Evolutionary conservation across 2,113 vertebrate genomes (phyloP), one percentile per base, ranked within the genome.

Genomic region (Microtus montanus): DNA sequence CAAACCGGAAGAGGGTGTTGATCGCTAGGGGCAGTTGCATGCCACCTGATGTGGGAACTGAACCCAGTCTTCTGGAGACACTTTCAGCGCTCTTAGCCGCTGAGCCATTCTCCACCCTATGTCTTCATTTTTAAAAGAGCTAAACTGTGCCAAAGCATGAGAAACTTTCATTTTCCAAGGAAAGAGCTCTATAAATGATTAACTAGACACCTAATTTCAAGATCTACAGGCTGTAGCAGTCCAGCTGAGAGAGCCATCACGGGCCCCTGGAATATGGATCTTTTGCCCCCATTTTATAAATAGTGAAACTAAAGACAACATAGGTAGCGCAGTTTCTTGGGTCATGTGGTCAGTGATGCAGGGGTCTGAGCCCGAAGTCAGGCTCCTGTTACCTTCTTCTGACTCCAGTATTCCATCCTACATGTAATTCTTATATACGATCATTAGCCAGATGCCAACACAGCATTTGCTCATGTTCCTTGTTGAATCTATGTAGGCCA

Each of bases 191-290:
- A 44, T 26, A 63, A 47, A 58, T 52, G 35, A 52, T 82, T 86
- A 75, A 41, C 54, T 26, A 41, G 61, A 90, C 75, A 28, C 9
- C 64, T 49, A 93, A 78, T 84, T 95, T 97, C 41, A 68, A 79
- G 78, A 68, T 79, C n/a, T 24, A 8, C 12, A 52, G 14, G 61
- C 63, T 93, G 2, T 75, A 93, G 66, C 8, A 86, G 64, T 74
- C 79, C 78, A 82, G 86, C 38, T 75, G 74, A 90, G 33, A n/a
- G 15, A 47, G 19, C n/a, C 54, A 24, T 85, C 38, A 68, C 85
- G 38, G 14, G 83, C 58, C n/a, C 66, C 24, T 44, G 11, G 88
- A 92, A 68, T 87, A 14, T 5, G 20, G 54, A 28, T 79, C 44
- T 74, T 68, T 88, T 73, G 35, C 66, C 70, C 70, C 83, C 24